These are phyloP conservation scores for Andrena cerasifolii DNA, from an alignment of 1,140 invertebrate genomes.

Conservation along the genomic window DNA sequence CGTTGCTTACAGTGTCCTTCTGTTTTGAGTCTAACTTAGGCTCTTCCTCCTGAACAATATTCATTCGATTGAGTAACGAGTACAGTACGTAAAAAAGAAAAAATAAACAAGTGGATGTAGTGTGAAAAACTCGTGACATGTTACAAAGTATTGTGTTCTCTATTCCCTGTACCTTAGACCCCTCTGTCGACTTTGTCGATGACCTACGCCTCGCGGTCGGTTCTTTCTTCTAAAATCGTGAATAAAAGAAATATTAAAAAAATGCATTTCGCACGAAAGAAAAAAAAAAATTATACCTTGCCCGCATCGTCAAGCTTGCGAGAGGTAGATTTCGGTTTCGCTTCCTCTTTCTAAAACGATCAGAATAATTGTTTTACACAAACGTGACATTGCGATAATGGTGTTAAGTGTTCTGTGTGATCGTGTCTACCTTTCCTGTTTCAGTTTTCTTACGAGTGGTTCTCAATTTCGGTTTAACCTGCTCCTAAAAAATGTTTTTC, in stretches of 20 bases:
- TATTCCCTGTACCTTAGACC: conserved; percentile 55
- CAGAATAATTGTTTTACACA: neutral
- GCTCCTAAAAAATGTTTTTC: conserved; percentile 37
- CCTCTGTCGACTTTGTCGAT: conserved; percentile 48
- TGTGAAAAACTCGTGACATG: neutral
- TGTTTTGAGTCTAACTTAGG: conserved; percentile 57
- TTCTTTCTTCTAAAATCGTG: conserved; percentile 53
- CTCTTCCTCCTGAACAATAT: conserved; percentile 56
- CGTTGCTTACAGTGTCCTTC: conserved; percentile 51
- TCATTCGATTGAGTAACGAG: conserved; percentile 27
- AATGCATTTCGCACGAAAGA: neutral
- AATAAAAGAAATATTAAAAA: neutral
- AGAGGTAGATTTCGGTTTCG: conserved; percentile 45
- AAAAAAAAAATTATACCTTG: conserved; percentile 47
- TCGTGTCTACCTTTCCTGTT: conserved; percentile 41
- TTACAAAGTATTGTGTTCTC: conserved; percentile 12
- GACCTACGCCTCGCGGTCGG: conserved; percentile 42
- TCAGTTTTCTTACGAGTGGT: conserved; percentile 29
- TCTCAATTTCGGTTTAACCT: conserved; percentile 36
- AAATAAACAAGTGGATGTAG: conserved; percentile 18
- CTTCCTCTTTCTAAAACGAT: conserved; percentile 53
- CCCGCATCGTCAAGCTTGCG: conserved; percentile 45
- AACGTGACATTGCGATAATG: neutral
- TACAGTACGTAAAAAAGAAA: conserved; percentile 13
- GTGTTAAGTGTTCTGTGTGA: neutral